Evolutionary conservation across 2,113 vertebrate species (phyloP).

Genomic region (Isurus oxyrinchus): DNA sequence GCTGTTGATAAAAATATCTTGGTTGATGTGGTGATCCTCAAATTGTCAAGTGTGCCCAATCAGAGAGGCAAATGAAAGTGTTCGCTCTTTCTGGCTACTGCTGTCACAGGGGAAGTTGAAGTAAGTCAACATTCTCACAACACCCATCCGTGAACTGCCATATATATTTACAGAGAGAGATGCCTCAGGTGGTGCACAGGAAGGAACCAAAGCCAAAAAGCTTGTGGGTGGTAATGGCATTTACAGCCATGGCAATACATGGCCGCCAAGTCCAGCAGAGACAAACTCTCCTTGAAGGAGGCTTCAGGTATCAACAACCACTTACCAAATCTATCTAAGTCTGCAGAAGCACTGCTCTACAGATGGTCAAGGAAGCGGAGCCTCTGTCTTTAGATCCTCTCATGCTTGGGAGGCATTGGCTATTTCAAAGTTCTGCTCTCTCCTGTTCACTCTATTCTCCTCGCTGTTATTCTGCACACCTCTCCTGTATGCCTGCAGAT

Average conservation of each 20-base stretch:
- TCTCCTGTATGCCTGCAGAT: background rate
- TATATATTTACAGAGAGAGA: too few species aligned
- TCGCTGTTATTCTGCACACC: background rate
- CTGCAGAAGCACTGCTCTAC: background rate
- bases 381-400: background rate
- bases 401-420: background rate
- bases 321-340: background rate
- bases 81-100: background rate
- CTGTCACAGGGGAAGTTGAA: too few species aligned
- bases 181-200: background rate
- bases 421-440: background rate
- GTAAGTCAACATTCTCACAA: too few species aligned
- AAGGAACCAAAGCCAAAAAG: background rate
- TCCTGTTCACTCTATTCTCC: background rate
- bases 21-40: background rate
- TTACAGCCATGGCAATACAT: background rate
- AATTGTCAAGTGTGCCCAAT: background rate
- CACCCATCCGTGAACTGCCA: too few species aligned
- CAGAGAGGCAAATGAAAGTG: background rate
- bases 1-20: background rate
- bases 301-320: background rate
- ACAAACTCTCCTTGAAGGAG: background rate
- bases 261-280: background rate
- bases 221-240: background rate
- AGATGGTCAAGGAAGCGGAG: background rate